phyloP scores from a whole-genome alignment of 1,140 invertebrate genomes.

The Dreissena polymorpha region DNA sequence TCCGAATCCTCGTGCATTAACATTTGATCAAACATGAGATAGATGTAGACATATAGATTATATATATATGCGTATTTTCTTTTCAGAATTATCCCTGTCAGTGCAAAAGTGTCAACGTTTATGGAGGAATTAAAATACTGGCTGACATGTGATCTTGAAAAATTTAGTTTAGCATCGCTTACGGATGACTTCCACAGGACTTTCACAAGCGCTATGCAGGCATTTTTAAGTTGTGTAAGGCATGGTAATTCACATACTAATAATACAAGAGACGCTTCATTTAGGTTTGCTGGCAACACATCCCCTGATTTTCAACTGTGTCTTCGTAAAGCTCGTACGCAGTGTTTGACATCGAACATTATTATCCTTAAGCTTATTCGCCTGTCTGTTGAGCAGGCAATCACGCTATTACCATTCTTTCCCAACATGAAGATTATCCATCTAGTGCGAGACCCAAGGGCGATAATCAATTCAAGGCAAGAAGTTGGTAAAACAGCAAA shows the following conservation, averaged over 20 bases:
- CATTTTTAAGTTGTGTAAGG: constrained; percentile 21
- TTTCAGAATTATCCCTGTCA: constrained; percentile 25
- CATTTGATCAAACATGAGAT: no score
- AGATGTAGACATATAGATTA: no score
- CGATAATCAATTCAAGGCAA: constrained; percentile 25
- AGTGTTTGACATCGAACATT: neutral
- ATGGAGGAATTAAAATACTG: constrained; percentile 41
- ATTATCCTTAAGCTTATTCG: constrained; percentile 28
- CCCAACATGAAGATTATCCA: constrained; percentile 44
- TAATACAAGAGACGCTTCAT: neutral
- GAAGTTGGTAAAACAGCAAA: neutral
- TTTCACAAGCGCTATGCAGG: constrained; percentile 37
- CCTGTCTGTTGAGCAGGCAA: neutral
- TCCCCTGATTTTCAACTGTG: neutral
- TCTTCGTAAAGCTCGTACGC: neutral
- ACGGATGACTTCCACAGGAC: constrained; percentile 30
- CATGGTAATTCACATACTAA: neutral
- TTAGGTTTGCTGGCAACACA: neutral
- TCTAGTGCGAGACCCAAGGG: constrained; percentile 35
- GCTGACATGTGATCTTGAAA: constrained; percentile 35
- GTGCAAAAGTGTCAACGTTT: neutral
- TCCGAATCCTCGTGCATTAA: no score
- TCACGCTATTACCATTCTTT: constrained; percentile 22
- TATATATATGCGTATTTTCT: neutral
- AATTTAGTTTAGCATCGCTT: neutral